These are phyloP conservation scores for Sciurus carolinensis DNA, from an alignment of 2,797 vertebrate species.

Conservation along the genomic window DNA sequence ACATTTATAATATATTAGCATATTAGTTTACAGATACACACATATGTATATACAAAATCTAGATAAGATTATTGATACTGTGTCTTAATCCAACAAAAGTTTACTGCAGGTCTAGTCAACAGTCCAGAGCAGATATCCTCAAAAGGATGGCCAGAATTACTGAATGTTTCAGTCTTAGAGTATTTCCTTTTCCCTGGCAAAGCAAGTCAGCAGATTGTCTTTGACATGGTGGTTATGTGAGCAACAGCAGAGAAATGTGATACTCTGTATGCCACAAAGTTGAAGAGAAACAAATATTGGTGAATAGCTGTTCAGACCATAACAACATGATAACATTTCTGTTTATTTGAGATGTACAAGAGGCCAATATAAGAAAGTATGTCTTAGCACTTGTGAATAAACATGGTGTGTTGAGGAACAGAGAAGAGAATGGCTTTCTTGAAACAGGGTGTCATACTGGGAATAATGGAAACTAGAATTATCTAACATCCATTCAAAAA, in stretches of 20 bases:
- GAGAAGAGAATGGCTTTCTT: not conserved
- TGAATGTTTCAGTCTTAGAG: not conserved
- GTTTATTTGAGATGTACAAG: not conserved
- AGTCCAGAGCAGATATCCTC: not conserved
- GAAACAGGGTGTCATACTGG: not conserved
- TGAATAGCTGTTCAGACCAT: not conserved
- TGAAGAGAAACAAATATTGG: not conserved
- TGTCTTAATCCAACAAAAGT: not conserved
- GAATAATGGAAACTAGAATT: not conserved
- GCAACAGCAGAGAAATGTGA: not conserved
- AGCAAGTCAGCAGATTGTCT: not conserved
- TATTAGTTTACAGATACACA: not conserved
- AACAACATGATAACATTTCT: not conserved
- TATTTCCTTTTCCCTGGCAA: not conserved
- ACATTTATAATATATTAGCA: not conserved
- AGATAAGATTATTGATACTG: not conserved
- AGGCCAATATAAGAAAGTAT: not conserved
- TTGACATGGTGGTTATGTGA: not conserved
- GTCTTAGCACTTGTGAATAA: slow-evolving; percentile 3
- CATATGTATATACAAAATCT: not conserved
- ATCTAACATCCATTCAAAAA: not conserved
- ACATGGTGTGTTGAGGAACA: not conserved
- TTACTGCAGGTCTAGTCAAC: not conserved
- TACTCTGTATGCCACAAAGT: not conserved
- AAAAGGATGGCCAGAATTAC: not conserved